Percentiles rank a stretch among this genome's conserved stretches.
Conservation (phyloP, 2,888 invertebrate genomes). For the Schrankia costaestrigalis region DNA sequence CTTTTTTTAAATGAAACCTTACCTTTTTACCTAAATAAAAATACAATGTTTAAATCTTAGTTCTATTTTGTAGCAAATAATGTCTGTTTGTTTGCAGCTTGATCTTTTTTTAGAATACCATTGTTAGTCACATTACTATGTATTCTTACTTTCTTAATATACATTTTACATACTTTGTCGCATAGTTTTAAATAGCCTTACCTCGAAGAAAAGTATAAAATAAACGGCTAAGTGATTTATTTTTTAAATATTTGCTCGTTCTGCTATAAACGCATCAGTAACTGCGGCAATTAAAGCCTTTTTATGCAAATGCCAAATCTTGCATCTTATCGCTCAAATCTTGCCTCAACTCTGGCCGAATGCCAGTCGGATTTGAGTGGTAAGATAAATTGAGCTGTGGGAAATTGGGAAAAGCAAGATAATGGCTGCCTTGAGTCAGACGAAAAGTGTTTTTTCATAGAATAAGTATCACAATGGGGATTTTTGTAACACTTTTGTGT, state of each 20-base stretch:
- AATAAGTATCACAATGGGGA: conserved; percentile 7
- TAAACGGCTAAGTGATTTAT: no score
- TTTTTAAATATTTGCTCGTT: conserved; percentile 5
- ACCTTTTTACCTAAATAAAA: no score
- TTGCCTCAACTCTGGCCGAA: conserved; percentile 42
- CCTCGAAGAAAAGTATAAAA: no score
- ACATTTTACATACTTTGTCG: no score
- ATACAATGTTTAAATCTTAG: no score
- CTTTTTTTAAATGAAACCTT: no score
- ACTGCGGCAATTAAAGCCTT: conserved; percentile 35
- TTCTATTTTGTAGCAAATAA: no score
- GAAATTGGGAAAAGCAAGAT: conserved; percentile 39
- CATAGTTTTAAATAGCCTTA: no score
- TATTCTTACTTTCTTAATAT: no score
- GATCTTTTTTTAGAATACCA: no score
- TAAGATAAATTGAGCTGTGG: conserved; percentile 40
- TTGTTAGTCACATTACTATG: no score
- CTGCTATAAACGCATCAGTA: conserved; percentile 23
- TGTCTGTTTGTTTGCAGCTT: no score
- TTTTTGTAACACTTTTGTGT: conserved; percentile 2
- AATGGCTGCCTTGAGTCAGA: conserved; percentile 24
- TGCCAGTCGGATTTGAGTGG: conserved; percentile 47
- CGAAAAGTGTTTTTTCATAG: conserved; percentile 30
- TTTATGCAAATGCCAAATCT: conserved; percentile 46
- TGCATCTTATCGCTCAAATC: conserved; percentile 45